Evolutionary conservation across 2,888 invertebrate genomes (phyloP).

Genomic region (Phragmatobia fuliginosa): DNA sequence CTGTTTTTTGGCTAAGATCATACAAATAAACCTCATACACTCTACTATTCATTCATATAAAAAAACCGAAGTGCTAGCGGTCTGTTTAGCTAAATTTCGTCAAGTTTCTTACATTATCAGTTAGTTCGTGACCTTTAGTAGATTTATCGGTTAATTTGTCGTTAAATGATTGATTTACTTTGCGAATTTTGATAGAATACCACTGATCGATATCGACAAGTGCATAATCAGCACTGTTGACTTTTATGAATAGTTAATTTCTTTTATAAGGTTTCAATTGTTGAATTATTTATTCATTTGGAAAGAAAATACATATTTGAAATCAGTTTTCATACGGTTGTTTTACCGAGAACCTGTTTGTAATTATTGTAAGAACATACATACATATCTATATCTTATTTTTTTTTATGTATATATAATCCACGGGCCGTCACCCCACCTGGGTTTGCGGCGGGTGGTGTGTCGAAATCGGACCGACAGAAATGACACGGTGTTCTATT

Average conservation of each 20-base stretch:
- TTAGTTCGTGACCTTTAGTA: conserved; percentile 6
- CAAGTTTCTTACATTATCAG: conserved; percentile 9
- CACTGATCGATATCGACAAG: conserved; percentile 5
- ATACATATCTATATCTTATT: no score
- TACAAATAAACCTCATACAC: neutral
- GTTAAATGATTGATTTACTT: conserved; percentile 11
- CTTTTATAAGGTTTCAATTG: neutral
- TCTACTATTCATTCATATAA: neutral
- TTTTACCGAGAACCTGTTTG: no score
- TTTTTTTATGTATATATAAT: no score
- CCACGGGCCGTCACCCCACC: no score
- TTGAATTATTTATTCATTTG: neutral
- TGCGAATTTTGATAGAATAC: conserved; percentile 5
- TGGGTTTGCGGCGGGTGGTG: no score
- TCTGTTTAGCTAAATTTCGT: conserved; percentile 7
- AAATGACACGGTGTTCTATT: no score
- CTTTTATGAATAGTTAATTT: no score
- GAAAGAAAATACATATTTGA: neutral
- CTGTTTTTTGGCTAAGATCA: no score
- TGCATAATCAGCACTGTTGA: neutral
- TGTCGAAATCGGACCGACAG: no score
- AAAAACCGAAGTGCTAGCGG: neutral
- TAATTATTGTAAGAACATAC: no score
- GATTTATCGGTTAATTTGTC: conserved; percentile 15
- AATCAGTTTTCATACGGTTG: no score